Percentiles rank a stretch among this genome's conserved stretches.
These are phyloP conservation scores for Notothenia coriiceps DNA, from an alignment of 2,113 vertebrate genomes.

Conservation along the genomic window DNA sequence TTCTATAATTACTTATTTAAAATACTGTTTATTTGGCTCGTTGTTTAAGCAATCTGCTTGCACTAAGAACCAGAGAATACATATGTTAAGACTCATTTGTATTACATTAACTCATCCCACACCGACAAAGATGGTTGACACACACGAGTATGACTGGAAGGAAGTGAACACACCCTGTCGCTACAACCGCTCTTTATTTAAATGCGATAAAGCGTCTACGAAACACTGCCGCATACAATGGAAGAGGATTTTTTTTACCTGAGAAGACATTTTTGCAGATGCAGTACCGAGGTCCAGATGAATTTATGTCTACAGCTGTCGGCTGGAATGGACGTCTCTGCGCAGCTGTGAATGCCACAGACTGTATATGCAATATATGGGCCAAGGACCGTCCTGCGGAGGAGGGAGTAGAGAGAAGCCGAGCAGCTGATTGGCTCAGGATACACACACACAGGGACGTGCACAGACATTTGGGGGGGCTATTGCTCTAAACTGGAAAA, in stretches of 20 bases:
- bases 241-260: slow-evolving; percentile 48
- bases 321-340: neutral
- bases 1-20: too few species aligned
- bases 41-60: neutral
- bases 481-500: too few species aligned
- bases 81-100: neutral
- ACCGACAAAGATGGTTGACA: slow-evolving; percentile 61
- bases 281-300: neutral
- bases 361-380: slow-evolving; percentile 51
- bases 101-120: neutral
- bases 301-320: neutral
- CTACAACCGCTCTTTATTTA: slow-evolving; percentile 2
- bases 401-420: slow-evolving; percentile 25
- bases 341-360: slow-evolving; percentile 54
- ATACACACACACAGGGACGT: too few species aligned
- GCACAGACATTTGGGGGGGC: too few species aligned
- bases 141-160: neutral
- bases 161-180: neutral
- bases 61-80: neutral
- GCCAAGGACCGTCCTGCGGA: neutral
- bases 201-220: neutral
- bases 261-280: slow-evolving; percentile 56
- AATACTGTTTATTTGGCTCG: neutral
- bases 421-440: slow-evolving; percentile 52
- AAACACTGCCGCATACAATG: fast-evolving